Conservation (phyloP, 2,888 invertebrate species). For the Synergus umbraculus region DNA sequence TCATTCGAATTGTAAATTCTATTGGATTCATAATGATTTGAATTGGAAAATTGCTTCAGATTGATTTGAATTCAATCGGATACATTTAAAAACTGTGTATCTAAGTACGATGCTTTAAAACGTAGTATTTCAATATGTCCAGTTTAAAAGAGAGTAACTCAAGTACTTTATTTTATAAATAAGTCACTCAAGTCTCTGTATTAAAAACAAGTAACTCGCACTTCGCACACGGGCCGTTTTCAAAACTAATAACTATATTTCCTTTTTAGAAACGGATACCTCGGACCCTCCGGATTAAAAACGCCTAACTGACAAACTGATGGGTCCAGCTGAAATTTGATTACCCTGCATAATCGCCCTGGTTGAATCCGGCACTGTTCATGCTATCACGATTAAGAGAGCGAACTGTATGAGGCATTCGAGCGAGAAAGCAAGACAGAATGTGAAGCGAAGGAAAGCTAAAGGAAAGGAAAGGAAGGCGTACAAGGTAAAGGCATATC, state of each 20-base stretch:
- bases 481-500: slow-evolving; percentile 68
- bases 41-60: too few relatives aligned
- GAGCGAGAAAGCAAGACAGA: slow-evolving; percentile 54
- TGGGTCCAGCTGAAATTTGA: slow-evolving; percentile 1
- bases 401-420: slow-evolving; percentile 58
- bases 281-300: too few relatives aligned
- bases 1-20: too few relatives aligned
- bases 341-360: slow-evolving; percentile 46
- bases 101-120: too few relatives aligned
- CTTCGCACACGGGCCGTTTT: background rate
- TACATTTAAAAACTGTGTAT: too few relatives aligned
- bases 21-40: too few relatives aligned
- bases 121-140: background rate
- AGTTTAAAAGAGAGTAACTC: background rate
- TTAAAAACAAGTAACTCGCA: background rate
- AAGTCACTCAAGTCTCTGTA: background rate
- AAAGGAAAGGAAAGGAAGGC: slow-evolving; percentile 61
- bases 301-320: background rate
- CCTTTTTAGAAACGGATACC: too few relatives aligned
- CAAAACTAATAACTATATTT: too few relatives aligned
- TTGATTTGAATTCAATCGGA: too few relatives aligned
- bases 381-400: slow-evolving; percentile 66
- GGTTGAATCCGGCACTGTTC: slow-evolving; percentile 61
- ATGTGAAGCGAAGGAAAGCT: slow-evolving; percentile 57
- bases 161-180: background rate